Conservation (phyloP, 2,888 invertebrate species). For the Drosophila anomalipes region DNA sequence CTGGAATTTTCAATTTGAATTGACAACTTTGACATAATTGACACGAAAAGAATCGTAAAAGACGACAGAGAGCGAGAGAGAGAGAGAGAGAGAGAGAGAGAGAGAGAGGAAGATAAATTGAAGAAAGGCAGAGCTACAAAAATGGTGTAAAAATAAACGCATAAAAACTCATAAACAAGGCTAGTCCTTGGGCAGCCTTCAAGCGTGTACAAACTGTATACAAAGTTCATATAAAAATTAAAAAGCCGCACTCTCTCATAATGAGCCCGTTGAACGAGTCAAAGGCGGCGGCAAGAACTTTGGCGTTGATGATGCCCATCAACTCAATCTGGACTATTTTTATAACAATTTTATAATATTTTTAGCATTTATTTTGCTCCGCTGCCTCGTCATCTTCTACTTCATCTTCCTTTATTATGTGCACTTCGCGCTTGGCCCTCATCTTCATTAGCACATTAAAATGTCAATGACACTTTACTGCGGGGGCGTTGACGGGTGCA, state of each 20-base stretch:
- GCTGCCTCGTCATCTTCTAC: neutral
- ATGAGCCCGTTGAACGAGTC: constrained; percentile 50
- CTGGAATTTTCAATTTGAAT: constrained; percentile 65
- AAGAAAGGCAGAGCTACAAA: constrained; percentile 13
- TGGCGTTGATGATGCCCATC: constrained; percentile 2
- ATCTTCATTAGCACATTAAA: constrained; percentile 82
- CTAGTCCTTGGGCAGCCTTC: constrained; percentile 62
- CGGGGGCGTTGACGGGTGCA: constrained; percentile 36
- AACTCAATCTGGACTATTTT: constrained; percentile 61
- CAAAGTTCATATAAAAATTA: constrained; percentile 51
- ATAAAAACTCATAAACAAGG: constrained; percentile 75
- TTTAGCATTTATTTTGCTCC: constrained; percentile 44
- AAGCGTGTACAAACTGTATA: constrained; percentile 33
- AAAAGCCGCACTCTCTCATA: constrained; percentile 52
- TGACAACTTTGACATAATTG: constrained; percentile 82
- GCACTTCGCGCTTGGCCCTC: constrained; percentile 60
- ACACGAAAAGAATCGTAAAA: constrained; percentile 22
- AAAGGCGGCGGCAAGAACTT: constrained; percentile 37
- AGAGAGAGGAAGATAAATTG: neutral
- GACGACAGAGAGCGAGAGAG: constrained; percentile 2
- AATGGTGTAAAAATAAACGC: constrained; percentile 58
- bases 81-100: neutral
- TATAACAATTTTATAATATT: constrained; percentile 74
- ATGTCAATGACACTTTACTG: constrained; percentile 77
- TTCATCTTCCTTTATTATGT: constrained; percentile 9